These are phyloP conservation scores for Branchinecta lindahli DNA, from an alignment of 1,140 invertebrate species.

Conservation along the genomic window DNA sequence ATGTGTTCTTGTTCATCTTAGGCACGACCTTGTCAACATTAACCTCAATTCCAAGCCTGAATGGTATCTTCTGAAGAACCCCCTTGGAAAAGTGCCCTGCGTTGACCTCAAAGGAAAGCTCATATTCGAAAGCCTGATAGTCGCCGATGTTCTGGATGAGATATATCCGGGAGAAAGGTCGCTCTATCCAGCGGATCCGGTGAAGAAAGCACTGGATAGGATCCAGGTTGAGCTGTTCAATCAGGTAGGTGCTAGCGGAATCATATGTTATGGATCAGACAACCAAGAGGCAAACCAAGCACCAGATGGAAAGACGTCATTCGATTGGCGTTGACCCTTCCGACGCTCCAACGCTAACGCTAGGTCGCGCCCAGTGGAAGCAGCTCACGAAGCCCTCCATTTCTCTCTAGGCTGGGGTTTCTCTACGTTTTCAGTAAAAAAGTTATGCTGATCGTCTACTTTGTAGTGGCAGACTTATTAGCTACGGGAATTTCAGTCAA, in stretches of 20 bases:
- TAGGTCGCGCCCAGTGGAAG: too few species aligned
- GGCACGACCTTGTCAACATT: slow-evolving; percentile 68
- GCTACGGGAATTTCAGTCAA: too few species aligned
- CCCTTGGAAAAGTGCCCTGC: slow-evolving; percentile 61
- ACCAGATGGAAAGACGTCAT: too few species aligned
- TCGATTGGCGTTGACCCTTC: too few species aligned
- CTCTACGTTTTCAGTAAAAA: too few species aligned
- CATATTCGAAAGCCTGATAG: slow-evolving; percentile 60
- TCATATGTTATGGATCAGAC: too few species aligned
- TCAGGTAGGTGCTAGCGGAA: slow-evolving; percentile 14
- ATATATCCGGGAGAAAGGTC: slow-evolving; percentile 42
- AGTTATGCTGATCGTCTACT: too few species aligned
- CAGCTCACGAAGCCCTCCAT: too few species aligned
- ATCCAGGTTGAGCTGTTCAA: slow-evolving; percentile 53
- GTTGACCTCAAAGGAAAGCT: slow-evolving; percentile 49
- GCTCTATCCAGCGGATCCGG: slow-evolving; percentile 51
- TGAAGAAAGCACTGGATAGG: slow-evolving; percentile 58
- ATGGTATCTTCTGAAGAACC: slow-evolving; percentile 55
- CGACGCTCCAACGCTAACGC: too few species aligned
- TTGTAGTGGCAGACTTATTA: too few species aligned
- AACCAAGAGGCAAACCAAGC: too few species aligned
- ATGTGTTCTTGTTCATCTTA: slow-evolving; percentile 29
- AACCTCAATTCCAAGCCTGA: slow-evolving; percentile 68
- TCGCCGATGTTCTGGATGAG: slow-evolving; percentile 71
- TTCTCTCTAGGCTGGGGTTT: too few species aligned